Percentiles rank a stretch among this genome's conserved stretches.
Evolutionary conservation across 2,797 vertebrate species (phyloP).

Genomic region (Falco rusticolus): DNA sequence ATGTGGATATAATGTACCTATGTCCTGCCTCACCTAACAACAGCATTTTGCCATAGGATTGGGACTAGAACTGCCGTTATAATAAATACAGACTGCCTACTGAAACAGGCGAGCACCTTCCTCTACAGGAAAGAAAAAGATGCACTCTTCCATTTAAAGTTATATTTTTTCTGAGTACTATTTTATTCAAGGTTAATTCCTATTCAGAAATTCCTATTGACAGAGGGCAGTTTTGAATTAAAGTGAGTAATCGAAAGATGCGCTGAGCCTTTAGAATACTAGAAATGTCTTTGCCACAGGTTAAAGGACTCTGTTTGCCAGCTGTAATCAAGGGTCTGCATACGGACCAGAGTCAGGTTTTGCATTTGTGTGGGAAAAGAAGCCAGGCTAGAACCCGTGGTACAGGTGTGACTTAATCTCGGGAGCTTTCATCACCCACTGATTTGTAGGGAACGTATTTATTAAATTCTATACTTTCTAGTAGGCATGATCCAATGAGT

Average conservation of each 20-base stretch:
- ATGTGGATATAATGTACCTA: not conserved
- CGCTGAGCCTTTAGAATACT: not conserved
- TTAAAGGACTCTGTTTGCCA: not conserved
- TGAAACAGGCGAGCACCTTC: not conserved
- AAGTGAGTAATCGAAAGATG: not conserved
- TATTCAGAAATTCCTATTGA: not conserved
- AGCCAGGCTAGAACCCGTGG: not conserved
- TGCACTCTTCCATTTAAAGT: not conserved
- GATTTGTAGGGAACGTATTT: not conserved
- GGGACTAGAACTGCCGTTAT: not conserved
- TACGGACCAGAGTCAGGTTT: not conserved
- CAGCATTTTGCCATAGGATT: not conserved
- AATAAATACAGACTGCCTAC: not conserved
- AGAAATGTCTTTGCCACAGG: not conserved
- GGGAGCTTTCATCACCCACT: not conserved
- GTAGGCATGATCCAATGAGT: not conserved
- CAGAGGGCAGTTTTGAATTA: not conserved
- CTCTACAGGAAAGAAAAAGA: not conserved
- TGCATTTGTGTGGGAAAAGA: not conserved
- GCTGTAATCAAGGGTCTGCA: not conserved
- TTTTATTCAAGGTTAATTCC: not conserved
- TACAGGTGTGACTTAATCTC: not conserved
- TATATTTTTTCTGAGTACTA: not conserved
- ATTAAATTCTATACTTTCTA: not conserved
- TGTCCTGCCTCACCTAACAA: not conserved